Percentiles rank a stretch among this genome's conserved stretches.
Conservation (phyloP, 2,797 vertebrate genomes). For the Sternarchorhynchus goeldii region DNA sequence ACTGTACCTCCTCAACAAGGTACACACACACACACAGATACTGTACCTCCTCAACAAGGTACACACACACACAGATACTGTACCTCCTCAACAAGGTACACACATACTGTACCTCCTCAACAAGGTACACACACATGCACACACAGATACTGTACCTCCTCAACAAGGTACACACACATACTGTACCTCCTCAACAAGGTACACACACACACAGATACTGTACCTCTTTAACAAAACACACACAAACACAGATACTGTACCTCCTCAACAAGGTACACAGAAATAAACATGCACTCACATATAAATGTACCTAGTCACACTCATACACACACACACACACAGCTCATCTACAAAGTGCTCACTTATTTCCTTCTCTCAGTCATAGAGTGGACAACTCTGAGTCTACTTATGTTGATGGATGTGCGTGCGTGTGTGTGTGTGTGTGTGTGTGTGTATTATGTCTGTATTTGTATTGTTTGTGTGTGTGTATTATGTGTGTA, state of each 20-base stretch:
- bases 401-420: too few species aligned
- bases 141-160: conserved; percentile 1
- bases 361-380: too few species aligned
- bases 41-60: not conserved
- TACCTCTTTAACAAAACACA: not conserved
- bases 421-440: not conserved
- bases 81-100: too few species aligned
- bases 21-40: conserved; percentile 27
- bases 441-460: conserved; percentile 1
- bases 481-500: conserved; percentile 4
- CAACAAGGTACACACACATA: conserved; percentile 7
- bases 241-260: not conserved
- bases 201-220: not conserved
- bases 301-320: not conserved
- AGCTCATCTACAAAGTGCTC: too few species aligned
- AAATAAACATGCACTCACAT: not conserved
- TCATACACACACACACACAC: not conserved
- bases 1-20: not conserved
- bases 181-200: not conserved
- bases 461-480: not conserved
- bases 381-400: too few species aligned
- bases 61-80: not conserved
- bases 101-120: conserved; percentile 55
- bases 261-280: not conserved
- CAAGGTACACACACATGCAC: conserved; percentile 4